phyloP scores from a whole-genome alignment of 2,797 vertebrate genomes.

The Selene dorsalis region DNA sequence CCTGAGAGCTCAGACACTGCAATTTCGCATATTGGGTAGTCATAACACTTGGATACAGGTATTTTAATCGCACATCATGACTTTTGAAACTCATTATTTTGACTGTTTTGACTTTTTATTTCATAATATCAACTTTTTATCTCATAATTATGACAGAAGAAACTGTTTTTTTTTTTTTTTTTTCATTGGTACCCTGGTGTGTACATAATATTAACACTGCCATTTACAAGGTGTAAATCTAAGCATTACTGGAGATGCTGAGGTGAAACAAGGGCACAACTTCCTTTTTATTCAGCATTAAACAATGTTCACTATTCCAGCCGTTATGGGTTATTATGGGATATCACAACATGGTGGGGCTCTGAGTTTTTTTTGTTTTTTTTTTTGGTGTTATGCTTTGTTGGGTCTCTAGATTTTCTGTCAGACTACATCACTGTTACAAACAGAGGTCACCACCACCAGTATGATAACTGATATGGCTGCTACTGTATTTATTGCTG shows the following conservation, averaged over 20 bases:
- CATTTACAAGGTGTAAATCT: constrained; percentile 12
- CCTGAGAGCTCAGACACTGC: too few species aligned
- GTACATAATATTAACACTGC: background rate
- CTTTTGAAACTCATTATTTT: too few species aligned
- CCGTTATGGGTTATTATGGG: background rate
- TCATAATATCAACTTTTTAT: too few species aligned
- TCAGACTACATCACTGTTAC: background rate
- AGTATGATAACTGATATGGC: constrained; percentile 15
- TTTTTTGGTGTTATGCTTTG: too few species aligned
- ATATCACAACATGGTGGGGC: constrained; percentile 22
- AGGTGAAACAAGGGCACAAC: background rate
- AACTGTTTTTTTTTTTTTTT: too few species aligned
- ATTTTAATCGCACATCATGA: too few species aligned
- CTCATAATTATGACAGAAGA: too few species aligned
- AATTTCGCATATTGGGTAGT: too few species aligned
- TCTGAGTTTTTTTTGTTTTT: too few species aligned
- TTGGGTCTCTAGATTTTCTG: constrained; percentile 31
- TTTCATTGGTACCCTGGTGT: background rate
- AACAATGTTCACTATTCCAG: too few species aligned
- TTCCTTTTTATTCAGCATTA: constrained; percentile 21
- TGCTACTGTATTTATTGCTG: constrained; percentile 54
- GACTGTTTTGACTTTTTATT: too few species aligned
- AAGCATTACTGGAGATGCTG: background rate
- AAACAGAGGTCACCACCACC: constrained; percentile 9
- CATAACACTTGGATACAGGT: too few species aligned